These are phyloP conservation scores for Ferdinandea cuprea DNA, from an alignment of 2,888 invertebrate genomes.

Conservation along the genomic window DNA sequence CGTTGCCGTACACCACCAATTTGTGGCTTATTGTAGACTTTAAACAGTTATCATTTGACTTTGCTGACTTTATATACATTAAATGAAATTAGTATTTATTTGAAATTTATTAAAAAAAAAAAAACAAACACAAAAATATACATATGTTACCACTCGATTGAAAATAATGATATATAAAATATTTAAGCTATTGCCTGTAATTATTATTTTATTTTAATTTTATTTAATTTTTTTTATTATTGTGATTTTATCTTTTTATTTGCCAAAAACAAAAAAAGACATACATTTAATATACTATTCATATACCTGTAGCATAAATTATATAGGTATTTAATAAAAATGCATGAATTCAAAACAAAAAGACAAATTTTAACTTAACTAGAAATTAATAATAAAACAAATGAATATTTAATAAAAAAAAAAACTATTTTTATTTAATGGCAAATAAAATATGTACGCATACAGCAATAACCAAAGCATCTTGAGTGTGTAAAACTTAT, in stretches of 20 bases:
- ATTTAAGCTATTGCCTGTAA: constrained; percentile 51
- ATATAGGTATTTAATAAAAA: constrained; percentile 8
- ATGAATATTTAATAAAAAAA: constrained; percentile 51
- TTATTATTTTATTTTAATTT: constrained; percentile 26
- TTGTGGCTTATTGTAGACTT: constrained; percentile 71
- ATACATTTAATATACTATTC: constrained; percentile 12
- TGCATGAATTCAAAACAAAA: constrained; percentile 32
- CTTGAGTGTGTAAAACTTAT: constrained; percentile 77
- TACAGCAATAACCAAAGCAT: constrained; percentile 84
- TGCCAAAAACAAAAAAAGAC: constrained; percentile 38
- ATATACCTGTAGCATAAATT: constrained; percentile 34
- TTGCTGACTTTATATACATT: constrained; percentile 35
- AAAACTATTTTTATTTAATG: constrained; percentile 67
- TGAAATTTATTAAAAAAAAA: constrained; percentile 23
- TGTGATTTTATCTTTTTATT: constrained; percentile 39
- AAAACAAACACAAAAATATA: constrained; percentile 23
- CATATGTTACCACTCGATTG: constrained; percentile 44
- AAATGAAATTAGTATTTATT: constrained; percentile 60
- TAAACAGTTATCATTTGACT: constrained; percentile 48
- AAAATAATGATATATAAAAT: constrained; percentile 15
- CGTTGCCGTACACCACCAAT: constrained; percentile 58
- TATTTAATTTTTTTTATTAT: constrained; percentile 45
- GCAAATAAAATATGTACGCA: constrained; percentile 77
- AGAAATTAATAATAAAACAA: constrained; percentile 36
- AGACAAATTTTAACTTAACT: constrained; percentile 63